phyloP scores from a whole-genome alignment of 1,140 invertebrate genomes.

The Phortica variegata region DNA sequence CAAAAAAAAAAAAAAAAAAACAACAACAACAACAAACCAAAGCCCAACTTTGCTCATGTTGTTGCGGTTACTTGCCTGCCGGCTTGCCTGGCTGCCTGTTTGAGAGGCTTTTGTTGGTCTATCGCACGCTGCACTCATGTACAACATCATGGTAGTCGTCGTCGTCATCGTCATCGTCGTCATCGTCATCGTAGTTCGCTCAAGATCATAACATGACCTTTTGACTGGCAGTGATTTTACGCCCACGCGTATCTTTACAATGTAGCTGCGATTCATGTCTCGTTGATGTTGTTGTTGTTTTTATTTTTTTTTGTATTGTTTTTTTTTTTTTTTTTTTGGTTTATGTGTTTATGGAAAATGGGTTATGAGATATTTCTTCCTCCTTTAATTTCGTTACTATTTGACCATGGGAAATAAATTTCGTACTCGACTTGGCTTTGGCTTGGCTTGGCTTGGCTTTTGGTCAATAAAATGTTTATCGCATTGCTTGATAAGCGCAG shows the following conservation, averaged over 20 bases:
- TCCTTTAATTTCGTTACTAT: conserved; percentile 48
- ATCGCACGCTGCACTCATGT: conserved; percentile 18
- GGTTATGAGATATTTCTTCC: conserved; percentile 51
- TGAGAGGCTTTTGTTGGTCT: conserved; percentile 14
- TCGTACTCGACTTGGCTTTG: conserved; percentile 10
- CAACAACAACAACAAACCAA: not conserved
- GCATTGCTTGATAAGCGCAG: too few species aligned
- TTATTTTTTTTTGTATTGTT: conserved; percentile 23
- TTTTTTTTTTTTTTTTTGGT: conserved; percentile 46
- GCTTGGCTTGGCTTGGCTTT: not conserved
- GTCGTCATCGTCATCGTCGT: conserved; percentile 31
- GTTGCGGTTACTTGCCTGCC: not conserved
- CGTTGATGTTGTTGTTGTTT: not conserved
- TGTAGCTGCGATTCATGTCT: not conserved
- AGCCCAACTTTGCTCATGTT: conserved; percentile 10
- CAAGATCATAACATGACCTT: conserved; percentile 55
- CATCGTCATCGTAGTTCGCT: conserved; percentile 49
- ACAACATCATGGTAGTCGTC: conserved; percentile 30
- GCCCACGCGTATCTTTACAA: conserved; percentile 43
- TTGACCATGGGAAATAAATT: conserved; percentile 55
- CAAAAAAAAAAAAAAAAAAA: too few species aligned
- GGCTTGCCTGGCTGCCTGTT: not conserved
- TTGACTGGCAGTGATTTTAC: conserved; percentile 54
- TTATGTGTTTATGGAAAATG: conserved; percentile 54
- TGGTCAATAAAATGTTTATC: conserved; percentile 34